These are phyloP conservation scores for Gallirallus australis DNA, from an alignment of 2,797 vertebrate species.

Conservation along the genomic window DNA sequence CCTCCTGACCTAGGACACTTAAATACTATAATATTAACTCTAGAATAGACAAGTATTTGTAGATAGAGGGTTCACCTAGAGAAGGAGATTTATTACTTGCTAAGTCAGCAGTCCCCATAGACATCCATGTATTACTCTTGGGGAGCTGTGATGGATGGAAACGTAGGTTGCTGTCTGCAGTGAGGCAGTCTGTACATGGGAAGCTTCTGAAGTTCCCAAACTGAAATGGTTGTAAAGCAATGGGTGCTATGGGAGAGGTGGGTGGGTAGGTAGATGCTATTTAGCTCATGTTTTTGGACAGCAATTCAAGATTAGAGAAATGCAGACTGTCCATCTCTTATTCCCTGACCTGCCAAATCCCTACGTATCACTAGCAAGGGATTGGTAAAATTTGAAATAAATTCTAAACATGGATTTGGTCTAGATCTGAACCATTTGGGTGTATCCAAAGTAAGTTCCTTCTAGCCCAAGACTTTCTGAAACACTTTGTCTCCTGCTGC, in stretches of 20 bases:
- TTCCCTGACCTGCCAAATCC: not conserved
- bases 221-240: not conserved
- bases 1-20: not conserved
- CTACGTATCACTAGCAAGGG: not conserved
- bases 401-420: not conserved
- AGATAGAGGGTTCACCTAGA: not conserved
- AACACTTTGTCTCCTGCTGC: not conserved
- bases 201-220: not conserved
- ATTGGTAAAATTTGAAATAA: not conserved
- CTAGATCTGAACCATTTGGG: not conserved
- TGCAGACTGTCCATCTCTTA: not conserved
- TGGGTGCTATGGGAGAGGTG: not conserved
- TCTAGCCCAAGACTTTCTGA: not conserved
- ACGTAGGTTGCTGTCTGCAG: not conserved
- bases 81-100: not conserved
- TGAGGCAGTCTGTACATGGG: not conserved
- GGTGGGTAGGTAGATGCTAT: not conserved
- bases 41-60: not conserved
- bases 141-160: not conserved
- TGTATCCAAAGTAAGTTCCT: not conserved
- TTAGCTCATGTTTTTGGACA: not conserved
- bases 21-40: not conserved
- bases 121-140: not conserved
- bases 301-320: not conserved
- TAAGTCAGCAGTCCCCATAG: not conserved